Conservation (phyloP, 2,113 vertebrate genomes). For the Atrichornis clamosus region DNA sequence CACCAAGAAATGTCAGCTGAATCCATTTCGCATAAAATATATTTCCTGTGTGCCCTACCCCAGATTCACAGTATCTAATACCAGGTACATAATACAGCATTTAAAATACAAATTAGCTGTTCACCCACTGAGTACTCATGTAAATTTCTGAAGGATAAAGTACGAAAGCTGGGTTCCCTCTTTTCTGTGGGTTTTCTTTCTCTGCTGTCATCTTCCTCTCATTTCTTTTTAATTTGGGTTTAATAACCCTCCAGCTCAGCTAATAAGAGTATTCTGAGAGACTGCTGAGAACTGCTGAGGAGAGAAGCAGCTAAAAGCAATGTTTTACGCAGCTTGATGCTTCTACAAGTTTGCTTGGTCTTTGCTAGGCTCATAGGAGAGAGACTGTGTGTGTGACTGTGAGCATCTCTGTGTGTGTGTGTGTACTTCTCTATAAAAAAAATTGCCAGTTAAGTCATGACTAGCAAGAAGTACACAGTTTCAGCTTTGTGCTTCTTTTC, state of each 20-base stretch:
- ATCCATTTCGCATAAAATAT: rapidly evolving
- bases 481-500: not conserved
- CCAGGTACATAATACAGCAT: not conserved
- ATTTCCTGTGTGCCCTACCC: not conserved
- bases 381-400: not conserved
- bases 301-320: not conserved
- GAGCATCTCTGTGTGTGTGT: not conserved
- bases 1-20: not conserved
- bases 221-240: not conserved
- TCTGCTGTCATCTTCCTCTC: not conserved
- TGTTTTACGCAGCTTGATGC: not conserved
- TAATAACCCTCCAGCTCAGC: not conserved
- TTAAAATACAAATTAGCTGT: not conserved
- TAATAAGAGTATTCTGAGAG: not conserved
- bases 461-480: not conserved
- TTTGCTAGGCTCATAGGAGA: not conserved
- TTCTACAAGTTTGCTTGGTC: not conserved
- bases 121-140: not conserved
- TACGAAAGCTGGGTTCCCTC: not conserved
- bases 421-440: not conserved
- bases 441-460: not conserved
- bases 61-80: not conserved
- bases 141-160: not conserved
- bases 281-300: not conserved
- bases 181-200: not conserved